A percentile compares a stretch with the other conserved stretches of the same genome.
phyloP scores from a whole-genome alignment of 2,113 vertebrate genomes.

The Catharus fuscescens region DNA sequence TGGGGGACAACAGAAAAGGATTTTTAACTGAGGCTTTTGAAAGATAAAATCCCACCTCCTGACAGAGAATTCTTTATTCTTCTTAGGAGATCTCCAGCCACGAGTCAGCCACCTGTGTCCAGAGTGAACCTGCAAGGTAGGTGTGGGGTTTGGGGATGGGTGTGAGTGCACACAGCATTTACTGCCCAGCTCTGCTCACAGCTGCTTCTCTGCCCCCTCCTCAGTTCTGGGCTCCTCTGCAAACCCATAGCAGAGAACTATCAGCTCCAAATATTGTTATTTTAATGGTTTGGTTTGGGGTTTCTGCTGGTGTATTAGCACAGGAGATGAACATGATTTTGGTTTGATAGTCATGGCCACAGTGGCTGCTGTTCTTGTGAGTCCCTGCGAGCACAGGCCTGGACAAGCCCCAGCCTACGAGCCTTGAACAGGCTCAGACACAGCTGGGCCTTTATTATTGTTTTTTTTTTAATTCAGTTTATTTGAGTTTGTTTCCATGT shows the following conservation, averaged over 20 bases:
- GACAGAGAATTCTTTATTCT: background rate
- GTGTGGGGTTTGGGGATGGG: background rate
- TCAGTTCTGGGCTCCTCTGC: background rate
- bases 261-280: background rate
- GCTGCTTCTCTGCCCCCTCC: background rate
- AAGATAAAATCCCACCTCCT: background rate
- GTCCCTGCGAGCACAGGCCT: slow-evolving; percentile 34
- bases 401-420: slow-evolving; percentile 31
- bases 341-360: slow-evolving; percentile 26
- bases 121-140: slow-evolving; percentile 91
- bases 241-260: background rate
- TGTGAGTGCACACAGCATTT: background rate
- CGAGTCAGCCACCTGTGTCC: slow-evolving; percentile 84
- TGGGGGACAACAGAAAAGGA: background rate
- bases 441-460: background rate
- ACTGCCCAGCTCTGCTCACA: background rate
- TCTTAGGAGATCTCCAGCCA: slow-evolving; percentile 89
- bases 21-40: background rate
- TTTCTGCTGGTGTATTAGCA: background rate
- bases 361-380: background rate
- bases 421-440: slow-evolving; percentile 48
- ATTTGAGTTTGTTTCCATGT: slow-evolving; percentile 41
- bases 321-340: slow-evolving; percentile 4
- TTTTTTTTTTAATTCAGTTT: background rate
- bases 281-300: background rate